A percentile compares a stretch with the other conserved stretches of the same genome.
Conservation (phyloP, 2,888 invertebrate genomes). For the Caenorhabditis sp. region DNA sequence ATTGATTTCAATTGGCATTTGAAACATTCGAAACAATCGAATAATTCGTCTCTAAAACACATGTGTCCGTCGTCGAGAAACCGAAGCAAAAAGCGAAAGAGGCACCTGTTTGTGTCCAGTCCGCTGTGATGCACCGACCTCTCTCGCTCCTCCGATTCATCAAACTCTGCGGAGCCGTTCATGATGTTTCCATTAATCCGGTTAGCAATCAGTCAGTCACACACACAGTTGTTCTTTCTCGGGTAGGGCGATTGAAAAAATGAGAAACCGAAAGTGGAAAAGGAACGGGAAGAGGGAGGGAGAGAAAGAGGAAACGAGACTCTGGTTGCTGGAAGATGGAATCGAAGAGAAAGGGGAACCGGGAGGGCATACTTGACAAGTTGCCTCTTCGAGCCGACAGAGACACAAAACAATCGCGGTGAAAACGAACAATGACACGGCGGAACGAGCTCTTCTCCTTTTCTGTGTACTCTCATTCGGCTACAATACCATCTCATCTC, state of each 20-base stretch:
- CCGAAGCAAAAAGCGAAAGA: conserved; percentile 9
- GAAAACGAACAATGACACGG: conserved; percentile 6
- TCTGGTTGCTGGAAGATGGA: too few species aligned
- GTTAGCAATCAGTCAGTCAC: conserved; percentile 41
- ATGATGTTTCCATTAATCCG: conserved; percentile 34
- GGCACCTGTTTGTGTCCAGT: conserved; percentile 21
- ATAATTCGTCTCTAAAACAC: neutral
- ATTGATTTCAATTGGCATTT: conserved; percentile 39
- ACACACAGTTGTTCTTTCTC: conserved; percentile 20
- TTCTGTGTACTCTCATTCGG: conserved; percentile 22
- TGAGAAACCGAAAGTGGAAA: neutral
- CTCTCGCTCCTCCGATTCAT: conserved; percentile 3
- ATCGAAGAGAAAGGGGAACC: neutral
- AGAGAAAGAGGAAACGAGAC: too few species aligned
- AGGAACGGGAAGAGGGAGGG: neutral
- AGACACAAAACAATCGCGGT: conserved; percentile 52
- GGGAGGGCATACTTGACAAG: conserved; percentile 52
- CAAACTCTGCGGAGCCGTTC: conserved; percentile 11
- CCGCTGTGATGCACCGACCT: neutral
- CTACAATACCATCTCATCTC: conserved; percentile 21
- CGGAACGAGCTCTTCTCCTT: conserved; percentile 5
- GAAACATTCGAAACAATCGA: conserved; percentile 11
- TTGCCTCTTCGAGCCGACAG: conserved; percentile 43
- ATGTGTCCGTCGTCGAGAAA: conserved; percentile 15
- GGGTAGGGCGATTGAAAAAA: neutral